A percentile compares a stretch with the other conserved stretches of the same genome.
phyloP scores from a whole-genome alignment of 2,888 invertebrate genomes.

The Ecdyonurus torrentis region DNA sequence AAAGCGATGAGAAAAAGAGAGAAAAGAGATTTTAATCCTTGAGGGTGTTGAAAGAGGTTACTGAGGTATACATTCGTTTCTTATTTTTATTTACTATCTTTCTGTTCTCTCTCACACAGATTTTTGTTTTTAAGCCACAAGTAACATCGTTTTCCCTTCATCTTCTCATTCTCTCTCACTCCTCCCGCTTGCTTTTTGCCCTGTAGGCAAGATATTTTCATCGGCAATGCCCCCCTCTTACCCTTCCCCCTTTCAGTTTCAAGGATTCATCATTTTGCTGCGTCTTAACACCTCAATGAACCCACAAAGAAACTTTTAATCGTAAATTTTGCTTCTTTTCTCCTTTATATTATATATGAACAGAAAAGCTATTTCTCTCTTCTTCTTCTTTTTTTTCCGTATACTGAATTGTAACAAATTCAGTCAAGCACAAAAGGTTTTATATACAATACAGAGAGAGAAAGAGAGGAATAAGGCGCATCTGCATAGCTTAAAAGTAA shows the following conservation, averaged over 20 bases:
- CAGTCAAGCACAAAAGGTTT: no score
- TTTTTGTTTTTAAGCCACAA: not conserved
- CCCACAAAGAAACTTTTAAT: not conserved
- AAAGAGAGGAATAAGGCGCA: no score
- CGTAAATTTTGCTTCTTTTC: not conserved
- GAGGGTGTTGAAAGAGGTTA: no score
- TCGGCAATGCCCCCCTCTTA: not conserved
- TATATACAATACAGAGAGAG: no score
- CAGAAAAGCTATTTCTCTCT: not conserved
- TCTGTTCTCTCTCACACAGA: not conserved
- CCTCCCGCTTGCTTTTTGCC: not conserved
- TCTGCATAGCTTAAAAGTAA: not conserved
- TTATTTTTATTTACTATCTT: not conserved
- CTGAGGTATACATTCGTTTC: not conserved
- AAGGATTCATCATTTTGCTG: not conserved
- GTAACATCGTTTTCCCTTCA: not conserved
- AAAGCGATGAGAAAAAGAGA: not conserved
- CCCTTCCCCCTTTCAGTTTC: no score
- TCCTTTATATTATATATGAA: not conserved
- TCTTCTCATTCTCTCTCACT: not conserved
- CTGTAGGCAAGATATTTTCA: not conserved
- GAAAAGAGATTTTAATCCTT: not conserved
- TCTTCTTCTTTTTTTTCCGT: no score
- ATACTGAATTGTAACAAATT: no score
- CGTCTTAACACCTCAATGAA: not conserved